Percentiles rank a stretch among this genome's conserved stretches.
Evolutionary conservation across 2,888 invertebrate genomes (phyloP).

Genomic region (Pseudeuparius sepicola): DNA sequence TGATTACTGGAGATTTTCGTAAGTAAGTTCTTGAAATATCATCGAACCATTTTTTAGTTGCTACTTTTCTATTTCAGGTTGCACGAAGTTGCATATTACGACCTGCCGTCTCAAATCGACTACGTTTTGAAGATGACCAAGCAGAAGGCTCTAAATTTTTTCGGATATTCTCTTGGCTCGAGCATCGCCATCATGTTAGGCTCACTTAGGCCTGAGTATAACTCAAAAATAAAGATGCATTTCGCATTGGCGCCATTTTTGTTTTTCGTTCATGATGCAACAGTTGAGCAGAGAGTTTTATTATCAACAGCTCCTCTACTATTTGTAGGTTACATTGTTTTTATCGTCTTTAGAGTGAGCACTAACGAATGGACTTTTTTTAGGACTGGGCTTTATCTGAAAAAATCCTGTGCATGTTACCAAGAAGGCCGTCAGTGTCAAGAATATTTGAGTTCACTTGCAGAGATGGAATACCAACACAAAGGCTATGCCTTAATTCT

Average conservation of each 20-base stretch:
- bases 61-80: conserved; percentile 37
- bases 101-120: conserved; percentile 52
- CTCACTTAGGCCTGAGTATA: conserved; percentile 36
- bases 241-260: conserved; percentile 35
- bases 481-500: conserved; percentile 47
- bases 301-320: conserved; percentile 17
- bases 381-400: conserved; percentile 27
- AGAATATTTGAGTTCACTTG: conserved; percentile 37
- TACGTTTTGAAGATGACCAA: conserved; percentile 44
- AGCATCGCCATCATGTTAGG: conserved; percentile 40
- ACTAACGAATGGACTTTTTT: conserved; percentile 17
- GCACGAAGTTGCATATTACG: conserved; percentile 53
- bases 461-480: conserved; percentile 37
- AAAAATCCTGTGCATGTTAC: conserved; percentile 33
- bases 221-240: conserved; percentile 33
- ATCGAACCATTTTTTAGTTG: neutral
- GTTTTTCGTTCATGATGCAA: conserved; percentile 29
- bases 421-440: conserved; percentile 30
- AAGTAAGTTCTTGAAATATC: conserved; percentile 17
- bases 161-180: conserved; percentile 57
- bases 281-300: conserved; percentile 22
- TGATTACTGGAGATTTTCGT: conserved; percentile 52
- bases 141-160: conserved; percentile 43
- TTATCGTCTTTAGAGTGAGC: conserved; percentile 15
- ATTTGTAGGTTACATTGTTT: conserved; percentile 11